Evolutionary conservation across 1,140 invertebrate genomes (phyloP).

Genomic region (Caligus rogercresseyi): DNA sequence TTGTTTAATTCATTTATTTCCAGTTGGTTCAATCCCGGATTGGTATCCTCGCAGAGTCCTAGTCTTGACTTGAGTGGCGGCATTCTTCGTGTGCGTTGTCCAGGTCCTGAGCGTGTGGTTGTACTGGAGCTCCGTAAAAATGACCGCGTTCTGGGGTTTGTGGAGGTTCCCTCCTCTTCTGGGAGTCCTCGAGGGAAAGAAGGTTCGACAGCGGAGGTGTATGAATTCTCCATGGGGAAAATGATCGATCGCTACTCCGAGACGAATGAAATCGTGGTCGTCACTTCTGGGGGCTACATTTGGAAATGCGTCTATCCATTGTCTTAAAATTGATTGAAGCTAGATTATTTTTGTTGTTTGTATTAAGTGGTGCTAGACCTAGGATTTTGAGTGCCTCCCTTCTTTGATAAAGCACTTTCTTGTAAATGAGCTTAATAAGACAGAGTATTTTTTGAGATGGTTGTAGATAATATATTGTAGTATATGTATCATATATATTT

Average conservation of each 20-base stretch:
- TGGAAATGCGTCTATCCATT: not conserved
- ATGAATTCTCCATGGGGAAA: not conserved
- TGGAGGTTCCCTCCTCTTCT: not conserved
- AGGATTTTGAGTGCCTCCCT: no score
- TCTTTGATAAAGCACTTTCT: no score
- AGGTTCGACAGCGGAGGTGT: not conserved
- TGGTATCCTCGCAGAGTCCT: not conserved
- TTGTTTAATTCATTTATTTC: no score
- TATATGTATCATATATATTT: no score
- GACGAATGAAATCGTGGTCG: not conserved
- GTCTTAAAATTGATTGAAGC: no score
- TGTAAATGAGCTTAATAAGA: no score
- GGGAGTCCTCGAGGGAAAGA: not conserved
- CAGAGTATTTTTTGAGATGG: no score
- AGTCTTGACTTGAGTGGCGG: not conserved
- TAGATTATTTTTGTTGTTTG: no score
- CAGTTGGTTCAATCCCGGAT: not conserved
- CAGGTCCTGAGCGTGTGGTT: not conserved
- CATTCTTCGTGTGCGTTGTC: not conserved
- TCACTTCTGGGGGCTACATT: not conserved
- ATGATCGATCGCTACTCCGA: not conserved
- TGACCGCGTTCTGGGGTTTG: not conserved
- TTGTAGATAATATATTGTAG: no score
- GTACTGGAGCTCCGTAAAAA: not conserved
- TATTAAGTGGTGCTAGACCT: no score